Conservation (phyloP, 2,888 invertebrate genomes). For the Rhimphoctona megacephalus region DNA sequence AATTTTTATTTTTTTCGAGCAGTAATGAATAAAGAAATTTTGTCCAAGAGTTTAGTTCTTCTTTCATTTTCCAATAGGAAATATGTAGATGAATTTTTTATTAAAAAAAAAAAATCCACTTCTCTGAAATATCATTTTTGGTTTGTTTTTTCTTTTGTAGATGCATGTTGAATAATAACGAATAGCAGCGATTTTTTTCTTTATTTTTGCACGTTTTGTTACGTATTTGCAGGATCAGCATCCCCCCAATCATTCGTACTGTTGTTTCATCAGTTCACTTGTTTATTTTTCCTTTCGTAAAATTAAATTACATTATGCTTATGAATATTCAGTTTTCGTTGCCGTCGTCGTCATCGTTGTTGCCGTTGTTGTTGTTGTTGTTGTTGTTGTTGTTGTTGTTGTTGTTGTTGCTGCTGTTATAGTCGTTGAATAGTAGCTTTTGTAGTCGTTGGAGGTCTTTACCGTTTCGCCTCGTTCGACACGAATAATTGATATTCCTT, state of each 20-base stretch:
- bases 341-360: not conserved
- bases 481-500: constrained; percentile 37
- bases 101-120: constrained; percentile 8
- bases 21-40: constrained; percentile 39
- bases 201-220: not conserved
- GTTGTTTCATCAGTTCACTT: constrained; percentile 26
- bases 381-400: constrained; percentile 8
- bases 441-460: constrained; percentile 26
- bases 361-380: not conserved
- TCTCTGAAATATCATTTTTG: constrained; percentile 22
- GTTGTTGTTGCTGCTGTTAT: not conserved
- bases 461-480: not conserved
- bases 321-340: constrained; percentile 58
- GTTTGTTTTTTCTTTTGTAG: constrained; percentile 15
- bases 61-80: constrained; percentile 25
- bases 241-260: not conserved
- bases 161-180: constrained; percentile 40
- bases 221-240: not conserved
- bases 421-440: constrained; percentile 41
- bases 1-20: not conserved
- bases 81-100: constrained; percentile 34
- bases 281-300: constrained; percentile 34
- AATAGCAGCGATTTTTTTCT: constrained; percentile 26
- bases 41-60: constrained; percentile 25
- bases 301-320: constrained; percentile 51